Evolutionary conservation across 2,797 vertebrate species (phyloP).

Genomic region (Sebastes oblongus): DNA sequence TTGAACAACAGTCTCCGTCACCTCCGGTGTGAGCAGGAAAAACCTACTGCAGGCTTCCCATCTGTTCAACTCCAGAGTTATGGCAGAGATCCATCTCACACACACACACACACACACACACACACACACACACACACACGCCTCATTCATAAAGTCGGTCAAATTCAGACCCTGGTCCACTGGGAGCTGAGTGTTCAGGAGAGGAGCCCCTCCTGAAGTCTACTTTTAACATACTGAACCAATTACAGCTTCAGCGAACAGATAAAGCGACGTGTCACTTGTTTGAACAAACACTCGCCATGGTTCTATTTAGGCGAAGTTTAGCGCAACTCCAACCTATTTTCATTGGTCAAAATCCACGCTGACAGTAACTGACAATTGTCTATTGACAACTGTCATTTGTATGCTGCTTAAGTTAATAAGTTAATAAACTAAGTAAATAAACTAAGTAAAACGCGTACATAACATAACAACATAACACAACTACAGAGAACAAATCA

Average conservation of each 20-base stretch:
- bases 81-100: constrained; percentile 58
- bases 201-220: constrained; percentile 21
- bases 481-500: too few relatives aligned
- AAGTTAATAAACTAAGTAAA: too few relatives aligned
- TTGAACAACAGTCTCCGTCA: constrained; percentile 50
- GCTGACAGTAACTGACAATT: too few relatives aligned
- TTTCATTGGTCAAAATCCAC: too few relatives aligned
- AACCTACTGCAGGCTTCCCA: constrained; percentile 64
- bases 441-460: too few relatives aligned
- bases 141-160: constrained; percentile 54
- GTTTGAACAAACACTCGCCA: too few relatives aligned
- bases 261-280: too few relatives aligned
- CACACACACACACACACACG: constrained; percentile 11
- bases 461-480: too few relatives aligned
- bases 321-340: too few relatives aligned
- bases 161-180: constrained; percentile 19
- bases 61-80: constrained; percentile 63
- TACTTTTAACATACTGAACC: constrained; percentile 6
- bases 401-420: too few relatives aligned
- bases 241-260: neutral
- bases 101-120: constrained; percentile 22
- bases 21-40: constrained; percentile 67
- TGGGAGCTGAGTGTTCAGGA: constrained; percentile 24
- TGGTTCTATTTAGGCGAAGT: too few relatives aligned
- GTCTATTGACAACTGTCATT: too few relatives aligned